Conservation (phyloP, 2,797 vertebrate genomes). For the Pangasius djambal region DNA sequence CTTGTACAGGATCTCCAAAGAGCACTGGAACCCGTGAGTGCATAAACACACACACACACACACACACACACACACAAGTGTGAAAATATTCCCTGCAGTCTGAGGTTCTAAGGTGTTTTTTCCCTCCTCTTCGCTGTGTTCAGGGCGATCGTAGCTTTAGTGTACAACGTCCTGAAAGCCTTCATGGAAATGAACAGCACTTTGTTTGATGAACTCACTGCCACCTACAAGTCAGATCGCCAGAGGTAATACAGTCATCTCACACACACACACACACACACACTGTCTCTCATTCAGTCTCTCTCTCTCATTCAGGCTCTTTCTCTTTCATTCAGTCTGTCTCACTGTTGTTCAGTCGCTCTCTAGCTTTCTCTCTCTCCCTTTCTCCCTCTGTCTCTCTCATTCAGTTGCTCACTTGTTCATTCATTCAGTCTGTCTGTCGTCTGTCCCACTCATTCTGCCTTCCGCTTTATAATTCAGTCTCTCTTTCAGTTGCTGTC, state of each 20-base stretch:
- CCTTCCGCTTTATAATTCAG: too few species aligned
- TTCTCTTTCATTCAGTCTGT: background rate
- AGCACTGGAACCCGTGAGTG: constrained; percentile 99
- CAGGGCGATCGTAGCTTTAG: constrained; percentile 98
- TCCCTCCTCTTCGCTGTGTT: background rate
- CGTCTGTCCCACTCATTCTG: too few species aligned
- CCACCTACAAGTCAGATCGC: constrained; percentile 99
- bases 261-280: constrained; percentile 27
- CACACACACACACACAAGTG: constrained; percentile 11
- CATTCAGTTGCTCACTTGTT: too few species aligned
- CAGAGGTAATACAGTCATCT: constrained; percentile 85
- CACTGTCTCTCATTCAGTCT: background rate
- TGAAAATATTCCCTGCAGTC: background rate
- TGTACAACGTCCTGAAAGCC: constrained; percentile 98
- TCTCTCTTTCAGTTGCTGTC: background rate
- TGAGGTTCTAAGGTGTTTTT: background rate
- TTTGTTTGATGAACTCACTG: constrained; percentile 98
- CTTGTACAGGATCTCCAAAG: constrained; percentile 99
- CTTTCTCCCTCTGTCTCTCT: background rate
- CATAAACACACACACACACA: constrained; percentile 13
- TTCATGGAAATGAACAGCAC: constrained; percentile 99
- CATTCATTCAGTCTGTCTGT: too few species aligned
- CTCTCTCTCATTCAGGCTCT: background rate
- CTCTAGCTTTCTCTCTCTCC: background rate
- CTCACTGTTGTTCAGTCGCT: background rate